Base-by-base conservation (phyloP, 2,113 vertebrate species). In the Caranx melampygus region DNA sequence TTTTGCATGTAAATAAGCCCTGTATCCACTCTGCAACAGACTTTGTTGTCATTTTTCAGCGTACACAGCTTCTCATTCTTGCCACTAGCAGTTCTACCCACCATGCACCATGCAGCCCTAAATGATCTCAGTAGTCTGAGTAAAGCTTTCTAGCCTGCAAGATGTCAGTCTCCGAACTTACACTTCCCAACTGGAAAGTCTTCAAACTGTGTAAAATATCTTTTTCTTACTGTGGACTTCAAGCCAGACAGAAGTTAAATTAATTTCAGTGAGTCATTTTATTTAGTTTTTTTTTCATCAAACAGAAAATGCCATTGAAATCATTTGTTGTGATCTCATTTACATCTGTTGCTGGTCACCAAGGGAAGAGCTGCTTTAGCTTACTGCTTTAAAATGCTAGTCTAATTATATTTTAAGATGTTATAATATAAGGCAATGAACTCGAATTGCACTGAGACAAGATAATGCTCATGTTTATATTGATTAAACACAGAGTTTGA, bases 1-100 rank as follows among this genome's bases (percentile, higher is more conserved):
- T 80, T 42, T 45, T 66, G 66, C 34, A 45, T 66, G 12, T 58
- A 67, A 82, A 62, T 73, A 70, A 70, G 65, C 59, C 54, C 14
- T 5, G 12, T 54, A 42, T 61, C 33, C 14, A 26, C 34, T 62
- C 61, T 62, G n/a, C 47, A 20, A 42, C 51, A 57, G 57, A 51
- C 14, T 33, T 7, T 31, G 37, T 51, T 44, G 64, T 35, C 5
- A n/a, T 57, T 77, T 59, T 59, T 37, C 26, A 57, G 12, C 7
- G 5, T 55, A 0, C 4, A 31, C 40, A 10, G 12, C 20, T 71
- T 83, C 4, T 18, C 18, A 21, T 67, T 49, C 51, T 73, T 68
- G 8, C 21, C 37, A 31, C 37, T 10, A 57, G 40, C 11, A 64
- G 9, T 65, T 60, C 20, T 31, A 13, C 47, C 7, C 3, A 40